phyloP scores from a whole-genome alignment of 35 echinoderm and acorn worm species.

The Antedon bifida region DNA sequence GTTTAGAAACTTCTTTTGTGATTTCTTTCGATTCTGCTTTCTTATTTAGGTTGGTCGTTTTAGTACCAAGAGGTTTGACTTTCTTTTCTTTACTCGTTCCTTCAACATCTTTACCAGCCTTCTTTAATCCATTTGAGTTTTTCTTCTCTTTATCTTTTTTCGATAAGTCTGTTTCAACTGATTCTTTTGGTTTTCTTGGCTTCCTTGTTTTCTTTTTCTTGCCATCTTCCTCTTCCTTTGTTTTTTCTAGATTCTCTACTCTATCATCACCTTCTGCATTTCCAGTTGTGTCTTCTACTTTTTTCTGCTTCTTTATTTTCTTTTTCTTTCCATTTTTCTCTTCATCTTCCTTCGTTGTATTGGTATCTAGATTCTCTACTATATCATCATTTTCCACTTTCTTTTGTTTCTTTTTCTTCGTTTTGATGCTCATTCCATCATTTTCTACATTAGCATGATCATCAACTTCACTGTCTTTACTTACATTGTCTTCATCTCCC shows the following conservation, averaged over 20 bases:
- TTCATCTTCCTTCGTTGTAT: neutral
- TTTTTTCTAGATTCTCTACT: neutral
- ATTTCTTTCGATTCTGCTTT: neutral
- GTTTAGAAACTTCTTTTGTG: neutral
- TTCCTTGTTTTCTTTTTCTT: neutral
- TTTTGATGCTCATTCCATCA: neutral
- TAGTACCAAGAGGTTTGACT: too few relatives aligned
- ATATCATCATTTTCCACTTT: neutral
- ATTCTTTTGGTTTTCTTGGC: neutral
- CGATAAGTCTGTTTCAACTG: neutral
- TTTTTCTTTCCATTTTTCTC: neutral
- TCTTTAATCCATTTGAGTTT: neutral
- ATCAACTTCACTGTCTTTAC: neutral
- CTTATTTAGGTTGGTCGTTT: too few relatives aligned
- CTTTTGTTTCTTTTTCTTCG: neutral
- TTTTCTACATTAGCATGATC: neutral
- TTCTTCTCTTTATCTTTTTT: neutral
- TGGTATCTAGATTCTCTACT: neutral
- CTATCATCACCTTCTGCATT: neutral
- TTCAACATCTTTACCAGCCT: neutral
- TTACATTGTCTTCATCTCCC: slow-evolving; percentile 4
- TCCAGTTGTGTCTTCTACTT: neutral
- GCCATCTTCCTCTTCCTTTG: neutral
- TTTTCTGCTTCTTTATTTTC: neutral
- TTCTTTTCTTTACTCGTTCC: too few relatives aligned